phyloP scores from a whole-genome alignment of 35 echinoderm and acorn worm genomes.

The Lytechinus pictus region DNA sequence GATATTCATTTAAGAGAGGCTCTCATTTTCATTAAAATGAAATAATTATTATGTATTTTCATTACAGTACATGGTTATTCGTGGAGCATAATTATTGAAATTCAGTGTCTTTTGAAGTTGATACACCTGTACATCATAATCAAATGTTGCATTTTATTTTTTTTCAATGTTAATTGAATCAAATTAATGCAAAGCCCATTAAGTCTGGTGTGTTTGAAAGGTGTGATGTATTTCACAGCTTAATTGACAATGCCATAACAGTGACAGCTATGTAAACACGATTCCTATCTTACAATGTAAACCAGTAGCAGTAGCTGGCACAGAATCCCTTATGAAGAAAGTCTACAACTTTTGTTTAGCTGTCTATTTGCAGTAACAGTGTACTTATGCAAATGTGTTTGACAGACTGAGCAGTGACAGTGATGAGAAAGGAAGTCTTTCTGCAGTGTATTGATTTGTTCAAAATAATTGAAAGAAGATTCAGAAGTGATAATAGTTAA shows the following conservation, averaged over 20 bases:
- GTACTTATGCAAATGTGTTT: constrained; percentile 24
- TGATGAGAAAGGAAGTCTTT: background rate
- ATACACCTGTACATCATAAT: too few relatives aligned
- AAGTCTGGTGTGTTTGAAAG: background rate
- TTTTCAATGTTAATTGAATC: background rate
- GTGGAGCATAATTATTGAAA: too few relatives aligned
- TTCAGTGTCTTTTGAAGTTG: too few relatives aligned
- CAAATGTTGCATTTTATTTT: background rate
- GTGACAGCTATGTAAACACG: background rate
- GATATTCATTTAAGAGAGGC: too few relatives aligned
- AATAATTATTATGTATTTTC: too few relatives aligned
- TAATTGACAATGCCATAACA: background rate
- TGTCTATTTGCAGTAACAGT: constrained; percentile 39
- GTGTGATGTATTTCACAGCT: background rate
- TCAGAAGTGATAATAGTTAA: background rate
- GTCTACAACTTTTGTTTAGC: background rate
- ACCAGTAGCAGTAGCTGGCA: background rate
- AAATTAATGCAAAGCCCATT: background rate
- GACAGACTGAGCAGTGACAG: background rate
- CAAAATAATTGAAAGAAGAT: background rate
- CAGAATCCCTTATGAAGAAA: background rate
- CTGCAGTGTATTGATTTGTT: background rate
- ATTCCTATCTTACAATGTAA: background rate
- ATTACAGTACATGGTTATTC: too few relatives aligned
- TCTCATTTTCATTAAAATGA: too few relatives aligned